These are phyloP conservation scores for Etheostoma spectabile DNA, from an alignment of 2,113 vertebrate species.

Conservation along the genomic window DNA sequence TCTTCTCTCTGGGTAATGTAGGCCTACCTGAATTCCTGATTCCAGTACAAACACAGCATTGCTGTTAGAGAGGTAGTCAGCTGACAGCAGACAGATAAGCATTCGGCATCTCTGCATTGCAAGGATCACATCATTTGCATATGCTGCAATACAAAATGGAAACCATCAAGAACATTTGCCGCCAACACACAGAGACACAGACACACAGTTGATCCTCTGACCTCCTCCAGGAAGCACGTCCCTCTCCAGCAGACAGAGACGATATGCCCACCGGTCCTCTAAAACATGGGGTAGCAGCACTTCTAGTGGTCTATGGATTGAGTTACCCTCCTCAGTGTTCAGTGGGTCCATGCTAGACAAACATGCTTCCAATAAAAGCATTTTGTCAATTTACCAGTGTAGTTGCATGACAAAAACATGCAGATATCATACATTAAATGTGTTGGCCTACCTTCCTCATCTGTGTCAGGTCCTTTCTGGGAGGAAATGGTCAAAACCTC, in stretches of 20 bases:
- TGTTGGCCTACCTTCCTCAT: conserved; percentile 41
- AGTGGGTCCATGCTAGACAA: not conserved
- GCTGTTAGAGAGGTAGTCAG: conserved; percentile 83
- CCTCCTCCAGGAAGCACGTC: conserved; percentile 92
- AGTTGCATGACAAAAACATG: not conserved
- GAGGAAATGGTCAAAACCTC: conserved; percentile 17
- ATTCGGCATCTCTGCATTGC: conserved; percentile 87
- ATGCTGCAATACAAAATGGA: conserved; percentile 79
- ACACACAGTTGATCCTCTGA: conserved; percentile 59
- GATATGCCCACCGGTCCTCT: conserved; percentile 89
- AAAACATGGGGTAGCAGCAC: conserved; percentile 82
- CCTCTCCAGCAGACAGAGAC: conserved; percentile 90
- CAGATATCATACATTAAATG: not conserved
- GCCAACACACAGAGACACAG: not conserved
- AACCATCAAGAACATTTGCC: conserved; percentile 4
- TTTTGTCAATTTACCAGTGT: not conserved
- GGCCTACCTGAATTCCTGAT: conserved; percentile 84
- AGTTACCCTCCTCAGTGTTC: not conserved
- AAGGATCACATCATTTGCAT: conserved; percentile 87
- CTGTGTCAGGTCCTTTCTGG: not conserved
- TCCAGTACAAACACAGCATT: conserved; percentile 89
- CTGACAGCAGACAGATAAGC: conserved; percentile 88
- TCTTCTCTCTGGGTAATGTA: not conserved
- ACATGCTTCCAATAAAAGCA: conserved; percentile 16
- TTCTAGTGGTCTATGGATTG: conserved; percentile 29